These are phyloP conservation scores for Masnerella sp. DNA, from an alignment of 2,888 invertebrate genomes.

Conservation along the genomic window DNA sequence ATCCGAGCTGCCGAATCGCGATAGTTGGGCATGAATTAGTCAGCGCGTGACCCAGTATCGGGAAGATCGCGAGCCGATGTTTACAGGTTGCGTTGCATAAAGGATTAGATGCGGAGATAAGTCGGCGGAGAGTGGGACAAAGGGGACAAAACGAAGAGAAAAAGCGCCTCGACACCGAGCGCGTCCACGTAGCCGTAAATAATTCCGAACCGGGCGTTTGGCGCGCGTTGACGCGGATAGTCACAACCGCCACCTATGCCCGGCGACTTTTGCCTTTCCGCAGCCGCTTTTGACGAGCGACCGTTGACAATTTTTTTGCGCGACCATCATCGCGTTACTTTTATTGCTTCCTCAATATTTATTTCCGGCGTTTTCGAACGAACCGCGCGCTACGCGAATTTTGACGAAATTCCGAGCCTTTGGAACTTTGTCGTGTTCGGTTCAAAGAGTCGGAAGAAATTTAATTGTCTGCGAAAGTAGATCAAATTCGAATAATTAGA, in stretches of 20 bases:
- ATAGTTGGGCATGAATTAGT: conserved; percentile 18
- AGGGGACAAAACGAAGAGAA: background rate
- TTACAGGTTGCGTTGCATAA: conserved; percentile 36
- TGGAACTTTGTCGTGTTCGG: too few relatives aligned
- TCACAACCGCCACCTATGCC: conserved; percentile 40
- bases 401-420: too few relatives aligned
- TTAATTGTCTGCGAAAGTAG: too few relatives aligned
- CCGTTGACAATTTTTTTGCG: conserved; percentile 16
- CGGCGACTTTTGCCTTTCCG: conserved; percentile 41
- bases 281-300: conserved; percentile 28
- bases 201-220: conserved; percentile 46
- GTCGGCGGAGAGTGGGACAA: conserved; percentile 18
- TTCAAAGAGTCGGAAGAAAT: too few relatives aligned
- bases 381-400: too few relatives aligned
- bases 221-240: conserved; percentile 41
- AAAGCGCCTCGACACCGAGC: conserved; percentile 30
- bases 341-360: conserved; percentile 49
- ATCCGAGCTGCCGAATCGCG: too few relatives aligned
- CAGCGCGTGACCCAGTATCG: too few relatives aligned
- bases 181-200: conserved; percentile 55
- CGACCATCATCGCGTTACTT: conserved; percentile 36
- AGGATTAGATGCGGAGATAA: conserved; percentile 19
- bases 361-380: conserved; percentile 42
- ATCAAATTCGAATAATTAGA: too few relatives aligned
- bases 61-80: conserved; percentile 28